These are phyloP conservation scores for Pterocles burchelli DNA, from an alignment of 2,113 vertebrate species.

Conservation along the genomic window DNA sequence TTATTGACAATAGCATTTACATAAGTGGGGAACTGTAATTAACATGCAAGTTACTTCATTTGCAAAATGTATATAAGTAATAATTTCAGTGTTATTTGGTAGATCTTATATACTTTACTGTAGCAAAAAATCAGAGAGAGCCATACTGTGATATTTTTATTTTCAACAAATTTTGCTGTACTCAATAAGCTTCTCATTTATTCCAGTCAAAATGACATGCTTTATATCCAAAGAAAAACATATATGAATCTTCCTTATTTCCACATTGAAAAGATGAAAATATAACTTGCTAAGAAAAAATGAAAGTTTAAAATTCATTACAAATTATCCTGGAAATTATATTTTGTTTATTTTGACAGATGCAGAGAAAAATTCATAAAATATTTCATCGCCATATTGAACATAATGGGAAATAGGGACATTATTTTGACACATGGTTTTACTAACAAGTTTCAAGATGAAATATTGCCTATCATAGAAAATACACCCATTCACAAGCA, in stretches of 20 bases:
- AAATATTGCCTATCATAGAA: slow-evolving; percentile 45
- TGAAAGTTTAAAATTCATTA: slow-evolving; percentile 14
- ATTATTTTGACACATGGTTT: slow-evolving; percentile 53
- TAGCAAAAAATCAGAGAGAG: neutral
- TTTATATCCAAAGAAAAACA: neutral
- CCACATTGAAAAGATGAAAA: neutral
- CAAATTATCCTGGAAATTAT: slow-evolving; percentile 45
- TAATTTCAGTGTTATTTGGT: neutral
- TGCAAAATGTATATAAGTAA: neutral
- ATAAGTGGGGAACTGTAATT: neutral
- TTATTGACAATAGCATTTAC: neutral
- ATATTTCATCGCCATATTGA: slow-evolving; percentile 24
- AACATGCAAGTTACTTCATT: neutral
- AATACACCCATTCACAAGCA: slow-evolving; percentile 34
- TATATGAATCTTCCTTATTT: slow-evolving; percentile 25
- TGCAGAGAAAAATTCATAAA: slow-evolving; percentile 11
- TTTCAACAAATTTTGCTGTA: neutral
- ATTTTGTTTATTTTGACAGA: slow-evolving; percentile 51
- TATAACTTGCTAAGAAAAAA: neutral
- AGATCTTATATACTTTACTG: neutral
- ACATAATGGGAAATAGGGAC: slow-evolving; percentile 8
- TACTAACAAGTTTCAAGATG: slow-evolving; percentile 45
- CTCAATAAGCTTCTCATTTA: neutral
- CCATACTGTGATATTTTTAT: neutral
- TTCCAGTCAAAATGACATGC: neutral